Conservation (phyloP, 2,113 vertebrate species). For the Coreoperca whiteheadi region DNA sequence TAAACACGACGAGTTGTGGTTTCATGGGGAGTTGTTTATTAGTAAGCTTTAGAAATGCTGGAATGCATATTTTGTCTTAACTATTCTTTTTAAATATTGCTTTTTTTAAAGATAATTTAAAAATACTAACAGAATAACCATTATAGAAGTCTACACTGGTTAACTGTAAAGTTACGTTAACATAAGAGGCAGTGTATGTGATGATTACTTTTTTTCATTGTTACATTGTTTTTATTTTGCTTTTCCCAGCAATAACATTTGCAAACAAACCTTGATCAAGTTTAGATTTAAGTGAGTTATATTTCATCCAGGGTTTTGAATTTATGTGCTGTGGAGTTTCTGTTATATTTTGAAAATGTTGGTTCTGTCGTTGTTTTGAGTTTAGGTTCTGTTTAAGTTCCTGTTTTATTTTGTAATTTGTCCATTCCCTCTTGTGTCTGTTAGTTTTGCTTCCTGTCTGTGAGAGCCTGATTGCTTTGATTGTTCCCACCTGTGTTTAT, state of each 20-base stretch:
- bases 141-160: neutral
- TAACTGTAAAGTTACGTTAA: neutral
- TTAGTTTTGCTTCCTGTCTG: too few species aligned
- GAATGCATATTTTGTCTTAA: neutral
- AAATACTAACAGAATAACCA: neutral
- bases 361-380: too few species aligned
- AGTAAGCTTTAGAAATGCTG: neutral
- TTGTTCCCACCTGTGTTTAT: too few species aligned
- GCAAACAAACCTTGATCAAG: neutral
- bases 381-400: too few species aligned
- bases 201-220: neutral
- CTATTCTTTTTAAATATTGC: neutral
- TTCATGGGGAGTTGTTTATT: neutral
- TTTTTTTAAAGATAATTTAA: neutral
- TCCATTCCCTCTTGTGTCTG: too few species aligned
- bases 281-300: neutral
- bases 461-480: too few species aligned
- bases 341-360: too few species aligned
- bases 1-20: neutral
- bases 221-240: neutral
- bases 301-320: too few species aligned
- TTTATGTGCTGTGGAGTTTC: too few species aligned
- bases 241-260: neutral
- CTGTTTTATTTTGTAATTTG: too few species aligned
- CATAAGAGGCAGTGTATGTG: neutral